These are phyloP conservation scores for Drosophila phalerata DNA, from an alignment of 2,888 invertebrate species.

Conservation along the genomic window DNA sequence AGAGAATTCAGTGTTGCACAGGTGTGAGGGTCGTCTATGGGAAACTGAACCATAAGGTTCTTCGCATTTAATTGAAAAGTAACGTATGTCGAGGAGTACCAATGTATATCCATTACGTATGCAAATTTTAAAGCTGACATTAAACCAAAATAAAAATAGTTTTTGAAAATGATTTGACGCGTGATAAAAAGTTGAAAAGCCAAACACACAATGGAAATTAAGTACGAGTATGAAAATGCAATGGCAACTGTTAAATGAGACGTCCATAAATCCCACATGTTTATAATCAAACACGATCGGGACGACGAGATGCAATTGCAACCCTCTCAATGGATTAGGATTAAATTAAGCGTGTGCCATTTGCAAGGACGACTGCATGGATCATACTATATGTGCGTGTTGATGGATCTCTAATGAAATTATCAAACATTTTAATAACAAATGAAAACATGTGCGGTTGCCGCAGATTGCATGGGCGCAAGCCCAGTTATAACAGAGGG, in stretches of 20 bases:
- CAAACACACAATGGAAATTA: slow-evolving; percentile 17
- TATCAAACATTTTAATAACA: slow-evolving; percentile 84
- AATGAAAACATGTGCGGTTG: slow-evolving; percentile 84
- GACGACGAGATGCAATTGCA: slow-evolving; percentile 1
- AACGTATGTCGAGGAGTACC: slow-evolving; percentile 4
- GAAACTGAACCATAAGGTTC: slow-evolving; percentile 26
- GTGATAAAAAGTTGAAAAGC: slow-evolving; percentile 62
- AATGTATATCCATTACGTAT: slow-evolving; percentile 18
- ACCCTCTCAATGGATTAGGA: slow-evolving; percentile 78
- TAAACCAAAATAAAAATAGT: slow-evolving; percentile 34
- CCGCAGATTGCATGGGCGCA: slow-evolving; percentile 73
- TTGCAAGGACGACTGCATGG: slow-evolving; percentile 2
- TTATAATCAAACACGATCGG: slow-evolving; percentile 76
- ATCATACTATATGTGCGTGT: slow-evolving; percentile 2
- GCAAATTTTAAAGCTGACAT: slow-evolving; percentile 71
- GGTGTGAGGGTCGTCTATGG: slow-evolving; percentile 15
- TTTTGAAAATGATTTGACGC: slow-evolving; percentile 53
- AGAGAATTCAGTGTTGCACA: slow-evolving; percentile 1
- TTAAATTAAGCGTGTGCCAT: slow-evolving; percentile 83
- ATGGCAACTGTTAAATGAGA: slow-evolving; percentile 67
- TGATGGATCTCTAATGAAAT: slow-evolving; percentile 79
- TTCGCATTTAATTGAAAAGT: slow-evolving; percentile 53
- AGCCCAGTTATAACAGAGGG: slow-evolving; percentile 25
- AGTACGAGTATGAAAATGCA: slow-evolving; percentile 1
- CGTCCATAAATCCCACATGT: slow-evolving; percentile 81